These are phyloP conservation scores for Alethe diademata DNA, from an alignment of 2,113 vertebrate species.

Conservation along the genomic window DNA sequence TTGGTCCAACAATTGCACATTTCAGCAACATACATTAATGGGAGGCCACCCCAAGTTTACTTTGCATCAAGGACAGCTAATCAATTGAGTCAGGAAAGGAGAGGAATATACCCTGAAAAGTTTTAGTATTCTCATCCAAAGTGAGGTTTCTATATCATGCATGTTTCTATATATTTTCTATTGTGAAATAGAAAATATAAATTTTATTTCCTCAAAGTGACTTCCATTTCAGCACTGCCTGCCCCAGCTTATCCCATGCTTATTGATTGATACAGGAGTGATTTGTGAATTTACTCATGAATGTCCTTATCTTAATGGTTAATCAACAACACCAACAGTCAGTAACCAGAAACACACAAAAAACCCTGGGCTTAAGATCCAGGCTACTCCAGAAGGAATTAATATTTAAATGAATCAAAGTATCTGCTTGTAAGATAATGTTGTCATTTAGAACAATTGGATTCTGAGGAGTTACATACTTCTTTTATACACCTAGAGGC, in stretches of 20 bases:
- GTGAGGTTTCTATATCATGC: background rate
- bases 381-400: background rate
- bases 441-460: background rate
- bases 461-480: background rate
- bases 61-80: background rate
- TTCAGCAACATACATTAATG: background rate
- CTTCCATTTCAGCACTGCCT: background rate
- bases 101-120: background rate
- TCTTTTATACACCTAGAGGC: background rate
- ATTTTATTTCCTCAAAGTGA: background rate
- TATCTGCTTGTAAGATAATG: background rate
- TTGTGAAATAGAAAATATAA: too few relatives aligned
- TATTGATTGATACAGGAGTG: background rate
- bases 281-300: background rate
- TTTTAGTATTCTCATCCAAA: background rate
- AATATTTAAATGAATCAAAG: background rate
- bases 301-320: background rate
- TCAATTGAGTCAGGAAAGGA: background rate
- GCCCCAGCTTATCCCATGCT: background rate
- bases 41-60: background rate
- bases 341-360: background rate
- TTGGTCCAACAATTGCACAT: background rate
- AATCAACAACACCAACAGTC: background rate
- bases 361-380: fast-evolving
- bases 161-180: background rate